These are phyloP conservation scores for Gasterosteus aculeatus DNA, from an alignment of 2,113 vertebrate genomes.

Conservation along the genomic window DNA sequence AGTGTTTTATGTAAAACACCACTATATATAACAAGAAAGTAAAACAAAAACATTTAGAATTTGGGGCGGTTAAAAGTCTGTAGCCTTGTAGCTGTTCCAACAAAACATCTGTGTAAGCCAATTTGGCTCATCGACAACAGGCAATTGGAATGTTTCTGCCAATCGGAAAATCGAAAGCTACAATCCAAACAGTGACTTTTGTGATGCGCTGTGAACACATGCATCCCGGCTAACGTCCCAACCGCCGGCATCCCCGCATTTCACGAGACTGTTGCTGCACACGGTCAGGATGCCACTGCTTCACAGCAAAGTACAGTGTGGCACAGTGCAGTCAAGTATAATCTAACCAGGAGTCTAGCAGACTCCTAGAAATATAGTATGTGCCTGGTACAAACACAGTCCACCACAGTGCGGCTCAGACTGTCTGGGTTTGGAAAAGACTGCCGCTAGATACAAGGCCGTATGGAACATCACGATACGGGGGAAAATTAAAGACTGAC, in stretches of 20 bases:
- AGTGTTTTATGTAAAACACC: no score
- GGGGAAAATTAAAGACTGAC: neutral
- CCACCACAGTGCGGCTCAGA: constrained; percentile 23
- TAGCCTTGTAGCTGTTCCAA: no score
- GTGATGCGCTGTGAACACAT: neutral
- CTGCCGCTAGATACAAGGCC: constrained; percentile 9
- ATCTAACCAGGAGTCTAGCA: constrained; percentile 35
- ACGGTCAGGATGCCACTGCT: constrained; percentile 14
- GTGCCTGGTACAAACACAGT: constrained; percentile 33
- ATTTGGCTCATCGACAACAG: neutral
- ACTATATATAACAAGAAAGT: no score
- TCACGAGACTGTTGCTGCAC: constrained; percentile 33
- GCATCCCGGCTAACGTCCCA: constrained; percentile 34
- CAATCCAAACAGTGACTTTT: neutral
- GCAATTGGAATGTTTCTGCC: neutral
- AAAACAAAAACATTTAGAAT: no score
- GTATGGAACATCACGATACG: constrained; percentile 8
- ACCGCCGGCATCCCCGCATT: constrained; percentile 38
- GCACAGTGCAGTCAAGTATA: constrained; percentile 16
- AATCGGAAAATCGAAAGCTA: neutral
- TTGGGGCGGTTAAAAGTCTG: no score
- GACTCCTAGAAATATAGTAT: constrained; percentile 33
- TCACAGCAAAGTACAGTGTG: constrained; percentile 21
- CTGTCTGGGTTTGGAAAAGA: constrained; percentile 27
- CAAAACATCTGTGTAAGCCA: neutral